Percentiles rank a stretch among this genome's conserved stretches.
phyloP scores from a whole-genome alignment of 2,113 vertebrate species.

The Tringa solitaria region DNA sequence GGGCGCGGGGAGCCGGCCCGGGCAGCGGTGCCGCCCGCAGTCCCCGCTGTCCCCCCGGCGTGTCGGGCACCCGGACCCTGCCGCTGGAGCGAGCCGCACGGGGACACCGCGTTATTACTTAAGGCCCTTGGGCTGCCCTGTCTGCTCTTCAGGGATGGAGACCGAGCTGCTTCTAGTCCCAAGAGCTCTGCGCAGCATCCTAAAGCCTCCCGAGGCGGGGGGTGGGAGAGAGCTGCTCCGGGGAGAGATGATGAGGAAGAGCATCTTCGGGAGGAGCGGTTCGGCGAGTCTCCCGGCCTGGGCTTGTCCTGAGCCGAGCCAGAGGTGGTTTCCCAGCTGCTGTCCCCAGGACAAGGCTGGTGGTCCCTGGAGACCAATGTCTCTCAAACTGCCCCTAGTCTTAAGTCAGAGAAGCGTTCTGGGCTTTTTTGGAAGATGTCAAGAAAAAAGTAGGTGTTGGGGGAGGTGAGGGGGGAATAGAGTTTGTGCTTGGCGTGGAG shows the following conservation, averaged over 20 bases:
- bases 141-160: background rate
- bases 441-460: background rate
- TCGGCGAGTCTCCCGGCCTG: background rate
- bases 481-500: background rate
- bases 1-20: background rate
- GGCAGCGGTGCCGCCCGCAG: background rate
- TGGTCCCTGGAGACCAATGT: background rate
- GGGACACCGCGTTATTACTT: background rate
- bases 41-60: no score
- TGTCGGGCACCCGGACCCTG: background rate
- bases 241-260: background rate
- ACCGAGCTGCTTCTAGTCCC: background rate
- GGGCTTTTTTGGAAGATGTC: background rate
- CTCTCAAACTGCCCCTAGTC: no score
- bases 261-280: background rate
- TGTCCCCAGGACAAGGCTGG: no score
- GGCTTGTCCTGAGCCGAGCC: background rate
- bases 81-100: background rate
- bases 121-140: background rate
- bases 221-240: background rate
- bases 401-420: background rate
- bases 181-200: background rate
- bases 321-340: background rate
- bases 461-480: no score
- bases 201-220: background rate